Percentiles rank a stretch among this genome's conserved stretches.
Evolutionary conservation across 2,797 vertebrate genomes (phyloP).

Genomic region (Carduelis carduelis): DNA sequence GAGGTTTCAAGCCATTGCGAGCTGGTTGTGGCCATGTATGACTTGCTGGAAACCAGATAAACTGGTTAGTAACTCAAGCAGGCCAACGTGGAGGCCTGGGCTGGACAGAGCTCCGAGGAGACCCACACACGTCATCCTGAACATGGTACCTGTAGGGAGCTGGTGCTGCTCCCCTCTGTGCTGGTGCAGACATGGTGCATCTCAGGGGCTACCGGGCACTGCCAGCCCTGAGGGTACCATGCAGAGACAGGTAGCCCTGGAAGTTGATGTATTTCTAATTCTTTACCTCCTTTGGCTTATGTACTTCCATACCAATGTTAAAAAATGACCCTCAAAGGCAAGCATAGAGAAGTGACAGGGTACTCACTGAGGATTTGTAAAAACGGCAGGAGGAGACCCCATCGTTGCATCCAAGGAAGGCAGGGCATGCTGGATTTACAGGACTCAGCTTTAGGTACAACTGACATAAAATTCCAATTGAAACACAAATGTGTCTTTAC

Average conservation of each 20-base stretch:
- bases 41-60: background rate
- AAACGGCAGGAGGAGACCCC: fast-evolving
- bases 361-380: background rate
- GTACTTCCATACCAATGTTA: background rate
- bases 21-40: background rate
- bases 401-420: background rate
- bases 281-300: background rate
- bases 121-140: background rate
- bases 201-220: background rate
- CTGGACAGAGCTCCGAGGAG: background rate
- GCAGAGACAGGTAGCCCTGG: background rate
- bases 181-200: background rate
- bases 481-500: background rate
- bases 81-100: background rate
- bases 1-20: background rate
- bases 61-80: background rate
- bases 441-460: background rate
- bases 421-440: background rate
- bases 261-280: background rate
- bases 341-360: background rate
- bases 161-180: background rate
- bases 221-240: fast-evolving
- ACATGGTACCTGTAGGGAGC: background rate
- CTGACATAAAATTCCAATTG: background rate
- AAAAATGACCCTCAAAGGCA: background rate